These are phyloP conservation scores for Riparia riparia DNA, from an alignment of 2,113 vertebrate species.

Conservation along the genomic window DNA sequence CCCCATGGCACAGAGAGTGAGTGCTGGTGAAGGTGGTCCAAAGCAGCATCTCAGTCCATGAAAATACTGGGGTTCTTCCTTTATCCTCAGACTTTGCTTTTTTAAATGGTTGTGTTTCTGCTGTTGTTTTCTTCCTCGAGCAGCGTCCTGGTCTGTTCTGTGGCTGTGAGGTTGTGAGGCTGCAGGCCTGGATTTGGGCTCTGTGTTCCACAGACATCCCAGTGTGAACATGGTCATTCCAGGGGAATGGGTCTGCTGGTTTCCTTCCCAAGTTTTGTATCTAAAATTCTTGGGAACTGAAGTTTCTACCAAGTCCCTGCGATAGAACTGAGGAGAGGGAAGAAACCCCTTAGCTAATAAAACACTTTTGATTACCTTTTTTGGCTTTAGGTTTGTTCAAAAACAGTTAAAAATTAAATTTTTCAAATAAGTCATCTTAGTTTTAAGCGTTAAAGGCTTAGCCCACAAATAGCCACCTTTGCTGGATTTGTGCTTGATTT, in stretches of 20 bases:
- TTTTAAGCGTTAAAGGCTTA: neutral
- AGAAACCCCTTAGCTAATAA: neutral
- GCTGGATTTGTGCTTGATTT: neutral
- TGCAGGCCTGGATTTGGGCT: neutral
- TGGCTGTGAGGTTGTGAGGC: neutral
- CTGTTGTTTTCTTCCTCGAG: neutral
- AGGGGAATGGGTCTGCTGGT: neutral
- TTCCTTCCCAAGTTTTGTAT: neutral
- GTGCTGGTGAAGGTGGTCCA: neutral
- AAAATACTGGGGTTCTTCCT: accelerated
- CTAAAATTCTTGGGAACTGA: neutral
- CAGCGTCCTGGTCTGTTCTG: accelerated
- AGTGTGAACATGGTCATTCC: accelerated
- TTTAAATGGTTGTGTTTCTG: neutral
- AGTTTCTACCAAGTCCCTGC: neutral
- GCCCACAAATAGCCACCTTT: neutral
- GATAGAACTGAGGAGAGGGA: neutral
- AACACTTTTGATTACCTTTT: neutral
- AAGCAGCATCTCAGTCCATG: accelerated
- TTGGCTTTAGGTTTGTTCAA: neutral
- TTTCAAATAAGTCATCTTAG: neutral
- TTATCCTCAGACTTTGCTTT: neutral
- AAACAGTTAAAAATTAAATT: neutral
- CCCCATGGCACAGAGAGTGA: accelerated
- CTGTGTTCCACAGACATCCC: neutral